phyloP scores from a whole-genome alignment of 1,140 invertebrate species.

The Aphaenogaster floridana region DNA sequence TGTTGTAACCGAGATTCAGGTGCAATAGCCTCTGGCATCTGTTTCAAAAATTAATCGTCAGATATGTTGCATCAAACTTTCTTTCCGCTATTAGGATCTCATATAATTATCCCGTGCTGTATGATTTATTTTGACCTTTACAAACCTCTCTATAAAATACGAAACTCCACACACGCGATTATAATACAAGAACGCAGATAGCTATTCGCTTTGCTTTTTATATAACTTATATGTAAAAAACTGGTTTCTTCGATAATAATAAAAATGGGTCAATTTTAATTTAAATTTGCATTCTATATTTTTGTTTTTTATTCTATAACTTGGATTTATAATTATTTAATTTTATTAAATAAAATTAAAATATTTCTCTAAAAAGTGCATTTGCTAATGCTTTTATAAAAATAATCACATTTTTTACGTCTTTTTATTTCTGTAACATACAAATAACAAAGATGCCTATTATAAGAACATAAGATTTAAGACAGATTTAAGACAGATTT shows the following conservation, averaged over 20 bases:
- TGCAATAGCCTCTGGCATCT: constrained; percentile 91
- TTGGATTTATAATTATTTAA: constrained; percentile 4
- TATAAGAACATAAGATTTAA: background rate
- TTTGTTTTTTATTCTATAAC: background rate
- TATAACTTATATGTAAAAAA: background rate
- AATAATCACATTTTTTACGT: background rate
- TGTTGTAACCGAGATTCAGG: constrained; percentile 95
- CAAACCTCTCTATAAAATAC: constrained; percentile 25
- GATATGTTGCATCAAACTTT: constrained; percentile 35
- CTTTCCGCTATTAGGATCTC: constrained; percentile 11
- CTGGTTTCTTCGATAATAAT: background rate
- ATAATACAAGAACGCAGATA: background rate
- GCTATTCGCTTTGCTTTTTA: background rate
- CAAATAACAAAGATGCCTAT: background rate
- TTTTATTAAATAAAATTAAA: background rate
- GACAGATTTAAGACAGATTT: background rate
- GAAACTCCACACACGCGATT: background rate
- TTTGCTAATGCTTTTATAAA: background rate
- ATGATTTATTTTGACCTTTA: constrained; percentile 58
- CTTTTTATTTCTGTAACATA: background rate
- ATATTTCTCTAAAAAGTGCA: background rate
- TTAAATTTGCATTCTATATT: background rate
- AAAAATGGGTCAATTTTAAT: background rate
- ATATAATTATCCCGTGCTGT: background rate
- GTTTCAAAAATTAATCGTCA: constrained; percentile 66